Base-by-base conservation (phyloP, 92 coral and sea anemone genomes). In the Epizoanthus fatuus region DNA sequence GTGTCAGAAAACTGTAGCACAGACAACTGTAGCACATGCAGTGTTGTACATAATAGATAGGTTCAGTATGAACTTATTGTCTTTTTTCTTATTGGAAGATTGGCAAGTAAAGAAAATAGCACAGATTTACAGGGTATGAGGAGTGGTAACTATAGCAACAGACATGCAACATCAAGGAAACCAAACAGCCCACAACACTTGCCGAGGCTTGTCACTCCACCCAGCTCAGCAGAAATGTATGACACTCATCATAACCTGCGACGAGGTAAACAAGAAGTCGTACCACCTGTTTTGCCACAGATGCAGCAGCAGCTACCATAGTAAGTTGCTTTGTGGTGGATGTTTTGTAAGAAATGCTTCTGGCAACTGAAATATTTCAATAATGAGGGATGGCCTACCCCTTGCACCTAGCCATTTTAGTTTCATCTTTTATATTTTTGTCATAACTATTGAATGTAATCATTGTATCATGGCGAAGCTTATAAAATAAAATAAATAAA, bases 211-310 rank as follows among this genome's bases (percentile, higher is more conserved):
- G 82, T 35, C 11, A 77, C 69, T 60, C 82, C 57, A 59, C 70
- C 82, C 42, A 40, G 69, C 22, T 40, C 82, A 60, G 10, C 57
- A 17, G 70, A 77, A 40, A 59, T 39, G 70, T 77, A 77, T 60
- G 57, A 77, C 47, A 52, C 49, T 11, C 19, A 19, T 58, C 57
- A 77, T 42, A 55, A 77, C 55, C 63, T 77, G 64, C 82, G 82
- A 0, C 70, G 69, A 9, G 82, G 82, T 6, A 59, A 42, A 40
- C 82, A 77, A 25, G 82, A 77, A 4, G 82, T 77, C 57, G 70
- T 77, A 17, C 82, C 82, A 60, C 82, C 82, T 17, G 69, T 77
- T 42, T 40, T 38, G 20, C 14, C 69, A 19, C 52, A 44, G 15
- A 11, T 76, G 19, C 55, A 39, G 22, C 12, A 39, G 60, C 69